phyloP scores from a whole-genome alignment of 2,888 invertebrate genomes.

The Protophormia terraenovae region DNA sequence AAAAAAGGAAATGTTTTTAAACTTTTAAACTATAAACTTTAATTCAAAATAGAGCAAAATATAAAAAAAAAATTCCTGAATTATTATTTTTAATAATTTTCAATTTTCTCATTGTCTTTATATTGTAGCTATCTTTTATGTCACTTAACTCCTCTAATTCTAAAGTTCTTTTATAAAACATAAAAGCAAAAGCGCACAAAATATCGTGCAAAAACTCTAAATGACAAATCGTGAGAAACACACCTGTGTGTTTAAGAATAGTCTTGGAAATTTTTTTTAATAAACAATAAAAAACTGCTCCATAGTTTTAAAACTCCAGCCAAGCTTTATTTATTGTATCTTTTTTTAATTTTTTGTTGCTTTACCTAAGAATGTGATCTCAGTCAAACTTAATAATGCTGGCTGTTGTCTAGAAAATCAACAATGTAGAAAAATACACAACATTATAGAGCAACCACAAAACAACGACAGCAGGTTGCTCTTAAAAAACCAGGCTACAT shows the following conservation, averaged over 20 bases:
- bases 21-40: too few species aligned
- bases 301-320: constrained; percentile 10
- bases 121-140: background rate
- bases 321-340: constrained; percentile 15
- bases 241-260: constrained; percentile 67
- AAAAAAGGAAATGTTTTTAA: too few species aligned
- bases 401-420: constrained; percentile 50
- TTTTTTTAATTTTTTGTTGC: background rate
- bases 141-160: background rate
- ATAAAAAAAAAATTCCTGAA: too few species aligned
- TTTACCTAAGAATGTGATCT: constrained; percentile 47
- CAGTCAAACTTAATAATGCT: constrained; percentile 20
- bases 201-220: constrained; percentile 65
- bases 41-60: too few species aligned
- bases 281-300: background rate
- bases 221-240: constrained; percentile 72
- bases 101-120: too few species aligned
- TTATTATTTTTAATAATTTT: too few species aligned
- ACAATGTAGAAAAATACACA: constrained; percentile 25
- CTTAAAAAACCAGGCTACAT: constrained; percentile 25
- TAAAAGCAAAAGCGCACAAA: background rate
- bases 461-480: constrained; percentile 43
- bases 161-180: background rate
- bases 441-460: constrained; percentile 25
- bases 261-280: background rate